Percentiles rank a stretch among this genome's conserved stretches.
phyloP scores from a whole-genome alignment of 2,888 invertebrate genomes.

The Geophilus truncorum region DNA sequence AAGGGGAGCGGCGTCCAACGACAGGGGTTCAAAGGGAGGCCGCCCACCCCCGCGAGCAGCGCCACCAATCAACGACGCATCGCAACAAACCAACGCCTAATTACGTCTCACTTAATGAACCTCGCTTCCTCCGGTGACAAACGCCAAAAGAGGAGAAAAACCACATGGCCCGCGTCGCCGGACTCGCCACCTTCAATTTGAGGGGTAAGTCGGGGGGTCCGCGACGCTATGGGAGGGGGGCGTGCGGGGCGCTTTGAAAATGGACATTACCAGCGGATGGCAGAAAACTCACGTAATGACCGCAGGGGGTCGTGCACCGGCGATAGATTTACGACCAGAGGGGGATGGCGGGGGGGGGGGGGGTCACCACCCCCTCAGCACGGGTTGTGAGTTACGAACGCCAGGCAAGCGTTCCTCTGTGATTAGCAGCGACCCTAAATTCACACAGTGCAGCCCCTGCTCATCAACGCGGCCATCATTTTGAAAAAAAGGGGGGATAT shows the following conservation, averaged over 20 bases:
- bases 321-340: not conserved
- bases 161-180: not conserved
- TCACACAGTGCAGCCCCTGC: not conserved
- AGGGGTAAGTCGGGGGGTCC: too few species aligned
- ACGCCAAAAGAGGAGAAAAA: not conserved
- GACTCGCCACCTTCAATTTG: not conserved
- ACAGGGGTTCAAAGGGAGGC: not conserved
- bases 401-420: constrained; percentile 4
- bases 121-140: not conserved
- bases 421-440: constrained; percentile 1
- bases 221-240: too few species aligned
- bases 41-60: not conserved
- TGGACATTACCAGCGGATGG: not conserved
- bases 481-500: too few species aligned
- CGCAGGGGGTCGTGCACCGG: not conserved
- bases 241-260: not conserved
- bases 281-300: not conserved
- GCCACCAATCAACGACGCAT: not conserved
- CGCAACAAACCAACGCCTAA: not conserved
- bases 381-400: not conserved
- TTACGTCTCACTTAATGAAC: constrained; percentile 4
- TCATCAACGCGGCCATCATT: not conserved
- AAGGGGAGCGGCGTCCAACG: not conserved
- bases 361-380: not conserved
- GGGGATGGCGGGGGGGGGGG: not conserved